Evolutionary conservation across 2,888 invertebrate genomes (phyloP).

Genomic region (Nephrotoma flavescens): DNA sequence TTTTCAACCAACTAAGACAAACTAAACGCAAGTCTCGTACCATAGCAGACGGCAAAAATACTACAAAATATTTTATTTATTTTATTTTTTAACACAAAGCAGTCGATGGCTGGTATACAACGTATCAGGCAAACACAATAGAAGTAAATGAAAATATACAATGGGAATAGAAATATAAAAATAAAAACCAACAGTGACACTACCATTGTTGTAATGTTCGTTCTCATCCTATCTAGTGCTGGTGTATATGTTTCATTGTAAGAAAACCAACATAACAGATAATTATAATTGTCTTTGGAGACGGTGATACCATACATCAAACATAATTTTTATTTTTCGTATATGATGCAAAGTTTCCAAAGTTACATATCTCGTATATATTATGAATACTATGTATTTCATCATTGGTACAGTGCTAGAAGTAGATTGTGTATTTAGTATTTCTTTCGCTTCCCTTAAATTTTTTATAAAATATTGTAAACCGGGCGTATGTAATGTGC

Average conservation of each 20-base stretch:
- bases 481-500: neutral
- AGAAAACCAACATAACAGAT: neutral
- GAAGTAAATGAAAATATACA: neutral
- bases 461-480: neutral
- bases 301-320: neutral
- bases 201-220: neutral
- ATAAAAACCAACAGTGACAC: neutral
- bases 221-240: neutral
- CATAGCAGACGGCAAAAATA: too few species aligned
- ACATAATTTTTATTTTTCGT: neutral
- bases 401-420: neutral
- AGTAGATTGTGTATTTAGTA: neutral
- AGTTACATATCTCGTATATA: neutral
- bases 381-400: neutral
- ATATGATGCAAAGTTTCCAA: neutral
- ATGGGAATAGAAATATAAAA: neutral
- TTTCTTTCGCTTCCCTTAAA: neutral
- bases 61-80: too few species aligned
- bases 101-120: neutral
- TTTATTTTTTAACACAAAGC: neutral
- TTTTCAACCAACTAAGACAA: too few species aligned
- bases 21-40: too few species aligned
- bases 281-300: neutral
- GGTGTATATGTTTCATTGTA: neutral
- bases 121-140: neutral